A percentile compares a stretch with the other conserved stretches of the same genome.
These are phyloP conservation scores for Pheosia gnoma DNA, from an alignment of 2,888 invertebrate species.

Conservation along the genomic window DNA sequence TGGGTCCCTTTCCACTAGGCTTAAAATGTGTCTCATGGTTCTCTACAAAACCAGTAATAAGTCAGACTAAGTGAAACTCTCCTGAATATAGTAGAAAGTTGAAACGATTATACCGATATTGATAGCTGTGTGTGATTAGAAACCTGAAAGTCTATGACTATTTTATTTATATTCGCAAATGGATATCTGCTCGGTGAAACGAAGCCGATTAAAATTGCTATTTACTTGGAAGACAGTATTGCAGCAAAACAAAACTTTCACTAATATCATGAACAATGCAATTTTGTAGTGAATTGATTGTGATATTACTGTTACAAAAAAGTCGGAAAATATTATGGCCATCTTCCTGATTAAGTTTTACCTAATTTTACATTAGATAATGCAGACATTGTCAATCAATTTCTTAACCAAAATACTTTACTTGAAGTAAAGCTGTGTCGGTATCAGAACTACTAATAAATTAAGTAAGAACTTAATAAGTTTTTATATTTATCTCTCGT, in stretches of 20 bases:
- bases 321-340: not conserved
- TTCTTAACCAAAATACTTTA: no score
- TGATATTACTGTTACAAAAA: not conserved
- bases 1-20: not conserved
- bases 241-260: not conserved
- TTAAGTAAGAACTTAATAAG: no score
- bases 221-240: not conserved
- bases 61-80: not conserved
- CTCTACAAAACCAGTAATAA: not conserved
- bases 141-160: not conserved
- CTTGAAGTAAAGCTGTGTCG: no score
- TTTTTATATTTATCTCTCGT: no score
- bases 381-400: not conserved
- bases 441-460: no score
- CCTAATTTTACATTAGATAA: not conserved
- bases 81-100: constrained; percentile 3
- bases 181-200: not conserved
- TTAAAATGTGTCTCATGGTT: not conserved
- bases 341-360: not conserved
- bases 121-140: not conserved
- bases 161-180: not conserved
- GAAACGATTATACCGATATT: not conserved
- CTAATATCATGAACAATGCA: not conserved
- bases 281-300: not conserved
- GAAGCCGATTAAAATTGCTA: not conserved